Evolutionary conservation across 2,113 vertebrate genomes (phyloP).

Genomic region (Neotoma lepida): DNA sequence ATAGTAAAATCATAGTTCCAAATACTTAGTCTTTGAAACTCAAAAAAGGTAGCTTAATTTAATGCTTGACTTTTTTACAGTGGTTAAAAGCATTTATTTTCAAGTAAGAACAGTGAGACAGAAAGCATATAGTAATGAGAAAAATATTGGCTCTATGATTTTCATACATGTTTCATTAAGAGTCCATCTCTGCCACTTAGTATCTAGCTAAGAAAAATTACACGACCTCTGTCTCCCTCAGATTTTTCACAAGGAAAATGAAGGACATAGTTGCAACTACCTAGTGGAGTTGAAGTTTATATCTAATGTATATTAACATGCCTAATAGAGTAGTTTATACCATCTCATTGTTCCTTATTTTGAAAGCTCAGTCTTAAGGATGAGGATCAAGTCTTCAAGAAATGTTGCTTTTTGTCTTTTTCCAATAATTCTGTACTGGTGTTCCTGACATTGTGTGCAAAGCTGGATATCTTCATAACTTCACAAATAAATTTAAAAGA

Average conservation of each 20-base stretch:
- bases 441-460: neutral
- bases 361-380: neutral
- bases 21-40: conserved; percentile 40
- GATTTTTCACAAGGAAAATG: neutral
- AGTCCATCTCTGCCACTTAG: neutral
- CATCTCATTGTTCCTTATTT: neutral
- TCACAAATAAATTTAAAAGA: neutral
- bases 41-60: conserved; percentile 41
- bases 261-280: neutral
- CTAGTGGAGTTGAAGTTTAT: neutral
- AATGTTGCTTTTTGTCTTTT: conserved; percentile 11
- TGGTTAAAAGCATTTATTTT: conserved; percentile 56
- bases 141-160: neutral
- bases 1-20: neutral
- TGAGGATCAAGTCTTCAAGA: neutral
- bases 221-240: neutral
- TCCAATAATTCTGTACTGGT: neutral
- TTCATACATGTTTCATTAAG: neutral
- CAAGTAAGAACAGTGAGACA: conserved; percentile 22
- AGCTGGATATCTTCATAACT: neutral
- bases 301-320: neutral
- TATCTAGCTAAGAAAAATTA: neutral
- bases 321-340: neutral
- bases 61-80: conserved; percentile 39
- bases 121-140: neutral